Evolutionary conservation across 2,113 vertebrate species (phyloP), one percentile per base, ranked within the genome.

Genomic region (Nycticebus coucang): DNA sequence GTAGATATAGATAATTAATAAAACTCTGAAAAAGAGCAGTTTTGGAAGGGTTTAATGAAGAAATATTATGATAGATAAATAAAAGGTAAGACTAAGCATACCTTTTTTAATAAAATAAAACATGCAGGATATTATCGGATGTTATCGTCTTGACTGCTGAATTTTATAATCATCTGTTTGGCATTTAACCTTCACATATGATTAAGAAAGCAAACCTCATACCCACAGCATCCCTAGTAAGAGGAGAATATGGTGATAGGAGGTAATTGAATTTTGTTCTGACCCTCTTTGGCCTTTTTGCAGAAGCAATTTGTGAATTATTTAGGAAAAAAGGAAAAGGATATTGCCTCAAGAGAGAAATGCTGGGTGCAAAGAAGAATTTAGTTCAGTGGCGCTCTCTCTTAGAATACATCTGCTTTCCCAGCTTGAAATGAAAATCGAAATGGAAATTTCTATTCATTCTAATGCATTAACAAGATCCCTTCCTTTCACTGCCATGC

Each of bases 251-350:
- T 45, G 24, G 83, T 96, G 97, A 95, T 90, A 71, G 79, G 77
- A 96, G 12, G 74, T 96, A 98, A 95, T 62, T 95, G 62, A 95
- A 92, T 97, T 92, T 97, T 96, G 2, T 95, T 97, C 87, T 97
- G 71, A 35, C 53, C 96, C 83, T 87, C 45, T 97, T 95, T 97
- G 94, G 93, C 96, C 91, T 97, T 84, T 97, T 33, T 96, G 74
- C 22, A 60, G 87, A 97, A 98, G 57, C n/a, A 96, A 95, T 89
- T 96, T 97, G 79, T 96, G 93, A 98, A 97, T 97, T 97, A 96
- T 74, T 91, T 87, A 97, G 86, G 53, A 78, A 97, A 85, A 97
- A 97, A 92, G 30, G 87, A 95, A 97, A 96, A 12, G 60, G 69
- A 95, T 89, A 97, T 97, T 97, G 87, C 94, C 96, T 95, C 59